A percentile compares a stretch with the other conserved stretches of the same genome.
phyloP scores from a whole-genome alignment of 2,888 invertebrate genomes.

The Noctua fimbriata region DNA sequence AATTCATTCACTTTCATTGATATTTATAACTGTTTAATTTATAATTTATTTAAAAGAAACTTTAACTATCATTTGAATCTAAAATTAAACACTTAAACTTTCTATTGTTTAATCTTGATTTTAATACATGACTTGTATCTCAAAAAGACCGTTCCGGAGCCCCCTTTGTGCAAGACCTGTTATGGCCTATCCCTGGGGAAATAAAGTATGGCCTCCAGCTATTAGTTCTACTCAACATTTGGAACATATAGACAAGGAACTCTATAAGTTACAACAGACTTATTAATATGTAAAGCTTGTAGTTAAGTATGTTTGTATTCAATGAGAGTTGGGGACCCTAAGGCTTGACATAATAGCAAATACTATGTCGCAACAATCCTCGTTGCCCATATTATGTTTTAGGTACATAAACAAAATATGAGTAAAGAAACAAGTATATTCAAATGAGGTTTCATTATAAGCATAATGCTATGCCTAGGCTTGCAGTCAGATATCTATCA shows the following conservation, averaged over 20 bases:
- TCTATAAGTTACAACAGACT: constrained; percentile 14
- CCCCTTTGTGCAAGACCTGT: background rate
- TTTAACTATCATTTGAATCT: background rate
- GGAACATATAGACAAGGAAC: background rate
- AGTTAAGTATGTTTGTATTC: constrained; percentile 46
- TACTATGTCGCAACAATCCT: background rate
- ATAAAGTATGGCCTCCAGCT: background rate
- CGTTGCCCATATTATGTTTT: background rate
- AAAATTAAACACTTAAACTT: background rate
- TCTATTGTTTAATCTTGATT: background rate
- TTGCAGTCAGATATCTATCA: background rate
- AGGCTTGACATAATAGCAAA: background rate
- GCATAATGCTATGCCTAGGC: background rate
- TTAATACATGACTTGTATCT: background rate
- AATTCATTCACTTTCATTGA: background rate
- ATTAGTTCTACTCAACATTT: background rate
- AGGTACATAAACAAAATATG: background rate
- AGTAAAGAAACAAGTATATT: background rate
- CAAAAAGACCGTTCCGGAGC: background rate
- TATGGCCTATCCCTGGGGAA: background rate
- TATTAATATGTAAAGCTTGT: constrained; percentile 51
- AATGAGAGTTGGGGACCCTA: background rate
- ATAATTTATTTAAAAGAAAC: background rate
- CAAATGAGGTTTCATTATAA: constrained; percentile 1
- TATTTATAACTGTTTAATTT: background rate